phyloP scores from a whole-genome alignment of 2,113 vertebrate species.

The Brachyhypopomus occidentalis region DNA sequence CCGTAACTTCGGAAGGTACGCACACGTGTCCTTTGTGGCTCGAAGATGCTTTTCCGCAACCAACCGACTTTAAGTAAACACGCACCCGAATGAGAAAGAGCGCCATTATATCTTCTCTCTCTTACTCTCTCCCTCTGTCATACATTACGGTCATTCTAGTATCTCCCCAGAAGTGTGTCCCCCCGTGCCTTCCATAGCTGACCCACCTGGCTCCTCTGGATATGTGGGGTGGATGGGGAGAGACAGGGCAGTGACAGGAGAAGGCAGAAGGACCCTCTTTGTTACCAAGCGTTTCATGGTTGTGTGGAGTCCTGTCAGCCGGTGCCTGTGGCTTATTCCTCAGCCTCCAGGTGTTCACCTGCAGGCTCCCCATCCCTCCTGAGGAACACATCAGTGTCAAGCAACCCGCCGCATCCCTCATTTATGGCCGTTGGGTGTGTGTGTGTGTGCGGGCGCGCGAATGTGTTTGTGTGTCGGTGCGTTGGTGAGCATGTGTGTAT shows the following conservation, averaged over 20 bases:
- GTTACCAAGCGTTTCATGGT: conserved; percentile 66
- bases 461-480: not conserved
- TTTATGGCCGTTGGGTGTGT: conserved; percentile 63
- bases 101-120: not conserved
- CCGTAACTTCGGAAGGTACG: too few species aligned
- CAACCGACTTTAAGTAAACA: not conserved
- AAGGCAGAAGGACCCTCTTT: conserved; percentile 64
- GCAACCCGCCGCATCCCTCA: conserved; percentile 69
- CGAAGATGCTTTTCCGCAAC: not conserved
- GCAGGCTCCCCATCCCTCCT: conserved; percentile 72
- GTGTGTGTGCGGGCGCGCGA: conserved; percentile 52
- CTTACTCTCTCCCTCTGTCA: conserved; percentile 1
- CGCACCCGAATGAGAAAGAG: not conserved
- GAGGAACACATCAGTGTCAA: conserved; percentile 77
- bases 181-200: not conserved
- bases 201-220: not conserved
- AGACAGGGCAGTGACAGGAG: conserved; percentile 56
- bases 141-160: conserved; percentile 44
- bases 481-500: too few species aligned
- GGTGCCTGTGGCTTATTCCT: conserved; percentile 69
- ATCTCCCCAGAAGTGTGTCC: conserved; percentile 30
- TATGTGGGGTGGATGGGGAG: not conserved
- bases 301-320: conserved; percentile 58
- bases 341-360: conserved; percentile 78
- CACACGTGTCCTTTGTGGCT: too few species aligned